Base-by-base conservation (phyloP, 2,797 vertebrate genomes). In the Acanthornis magna region DNA sequence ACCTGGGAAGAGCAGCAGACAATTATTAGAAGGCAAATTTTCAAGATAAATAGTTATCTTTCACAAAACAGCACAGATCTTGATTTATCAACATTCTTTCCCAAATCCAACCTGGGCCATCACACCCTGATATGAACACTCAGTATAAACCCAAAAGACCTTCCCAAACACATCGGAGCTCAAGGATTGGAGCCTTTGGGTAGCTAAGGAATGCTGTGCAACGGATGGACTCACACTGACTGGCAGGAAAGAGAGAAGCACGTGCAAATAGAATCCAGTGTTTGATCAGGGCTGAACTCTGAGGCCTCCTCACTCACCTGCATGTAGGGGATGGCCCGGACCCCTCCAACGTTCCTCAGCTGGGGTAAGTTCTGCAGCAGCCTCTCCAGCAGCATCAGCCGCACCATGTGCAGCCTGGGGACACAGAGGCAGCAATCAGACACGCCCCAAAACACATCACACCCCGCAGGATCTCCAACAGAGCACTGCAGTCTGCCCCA, bases 271-370 rank as follows among this genome's bases (percentile, higher is more conserved):
- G 32, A 78, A 89, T 63, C 2, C 2, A 87, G 58, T 3, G 3
- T 16, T 42, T 61, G 20, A 63, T 26, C 17, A 53, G 65, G 34
- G 53, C 32, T 85, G 12, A 83, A 43, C 47, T 55, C 43, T 9
- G 36, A 62, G 74, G n/a, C 17, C 62, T 60, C 15, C 38, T 62
- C 32, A 29, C 48, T 66, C 94, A 98, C 98, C 98, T 99, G 99
- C 99, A 99, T 99, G 91, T 99, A 99, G 1, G 99, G 99, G 88
- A 99, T 99, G 96, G 99, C 99, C 63, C 99, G 98, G 92, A 99
- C 99, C 12, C 99, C 99, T 7, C 99, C 99, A 4, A 99, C 99
- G 2, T 98, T 98, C 94, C 99, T 98, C 61, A 99, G 98, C 98
- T 99, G 99, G 42, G 98, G 97, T 40, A 99, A 97, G 48, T 99